Evolutionary conservation across 2,113 vertebrate genomes (phyloP), one percentile per base, ranked within the genome.

Genomic region (Rhinopomastus cyanomelas): DNA sequence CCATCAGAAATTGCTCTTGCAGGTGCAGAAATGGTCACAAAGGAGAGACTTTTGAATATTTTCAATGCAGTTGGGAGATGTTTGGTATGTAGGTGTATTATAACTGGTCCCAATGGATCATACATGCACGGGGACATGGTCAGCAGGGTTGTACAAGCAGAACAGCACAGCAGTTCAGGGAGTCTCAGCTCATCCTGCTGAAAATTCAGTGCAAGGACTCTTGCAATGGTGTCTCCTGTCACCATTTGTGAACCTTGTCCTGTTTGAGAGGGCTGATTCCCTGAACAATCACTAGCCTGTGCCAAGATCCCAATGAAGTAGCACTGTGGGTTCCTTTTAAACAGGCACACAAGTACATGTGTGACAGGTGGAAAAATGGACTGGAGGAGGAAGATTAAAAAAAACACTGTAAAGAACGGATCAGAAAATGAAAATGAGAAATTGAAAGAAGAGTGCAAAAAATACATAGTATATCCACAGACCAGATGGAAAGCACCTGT

Each of bases 71-170:
- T 1, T 1, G 81, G 52, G 46, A 79, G 30, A 20, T 16, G 2
- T 21, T 68, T 68, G 30, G 6, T 36, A 55, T 16, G 12, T 11
- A 39, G 21, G 59, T 87, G 42, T 60, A 68, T 52, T 59, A 4
- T 20, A 55, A 66, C 3, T 0, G 0, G 44, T 25, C 42, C 25
- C 20, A 42, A n/a, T 8, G 17, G 30, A 57, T 67, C n/a, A 36
- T 16, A 9, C 30, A 26, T 19, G 26, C 8, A 25, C 9, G 48
- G 51, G 25, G 4, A 1, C 12, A 46, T 2, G 23, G 26, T 5
- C 66, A 66, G 57, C 26, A 36, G n/a, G 34, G 29, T 14, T 29
- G 26, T 21, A 15, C 1, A 3, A 64, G 46, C 53, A 23, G 18
- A 68, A 26, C 11, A 56, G 64, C 36, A 17, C n/a, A 60, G 17